These are phyloP conservation scores for Drosophila sechellia DNA, from an alignment of 1,140 invertebrate genomes.

Conservation along the genomic window DNA sequence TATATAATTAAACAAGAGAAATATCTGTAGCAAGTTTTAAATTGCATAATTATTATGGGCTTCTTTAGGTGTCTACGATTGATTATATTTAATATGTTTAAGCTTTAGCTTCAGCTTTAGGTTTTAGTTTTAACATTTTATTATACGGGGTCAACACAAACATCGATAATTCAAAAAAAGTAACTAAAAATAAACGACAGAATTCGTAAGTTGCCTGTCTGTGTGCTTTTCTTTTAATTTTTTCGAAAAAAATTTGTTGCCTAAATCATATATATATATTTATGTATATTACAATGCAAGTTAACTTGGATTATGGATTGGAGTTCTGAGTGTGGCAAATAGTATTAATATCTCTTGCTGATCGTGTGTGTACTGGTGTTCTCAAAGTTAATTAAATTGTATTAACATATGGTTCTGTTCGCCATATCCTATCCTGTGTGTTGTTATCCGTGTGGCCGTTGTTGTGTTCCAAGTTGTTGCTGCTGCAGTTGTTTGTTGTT, in stretches of 20 bases:
- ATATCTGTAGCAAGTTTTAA: slow-evolving; percentile 19
- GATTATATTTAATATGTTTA: slow-evolving; percentile 30
- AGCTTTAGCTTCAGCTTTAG: slow-evolving; percentile 9
- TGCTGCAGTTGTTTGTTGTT: slow-evolving; percentile 27
- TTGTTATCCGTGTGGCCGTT: slow-evolving; percentile 56
- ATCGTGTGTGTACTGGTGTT: slow-evolving; percentile 20
- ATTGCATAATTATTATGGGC: slow-evolving; percentile 22
- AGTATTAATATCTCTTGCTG: slow-evolving; percentile 53
- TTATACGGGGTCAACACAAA: slow-evolving; percentile 5
- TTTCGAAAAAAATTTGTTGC: slow-evolving; percentile 19
- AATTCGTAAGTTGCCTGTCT: slow-evolving; percentile 11
- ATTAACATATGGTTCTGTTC: slow-evolving; percentile 42
- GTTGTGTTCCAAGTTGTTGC: slow-evolving; percentile 36
- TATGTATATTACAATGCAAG: slow-evolving; percentile 54
- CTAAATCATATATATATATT: slow-evolving; percentile 43
- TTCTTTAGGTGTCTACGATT: slow-evolving; percentile 29
- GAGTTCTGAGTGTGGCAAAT: slow-evolving; percentile 48
- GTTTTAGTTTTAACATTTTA: slow-evolving; percentile 18
- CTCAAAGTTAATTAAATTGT: slow-evolving; percentile 33
- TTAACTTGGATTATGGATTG: slow-evolving; percentile 25
- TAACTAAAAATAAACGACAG: slow-evolving; percentile 10
- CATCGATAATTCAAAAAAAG: slow-evolving; percentile 6
- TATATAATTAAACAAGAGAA: slow-evolving; percentile 25
- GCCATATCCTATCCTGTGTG: slow-evolving; percentile 16
- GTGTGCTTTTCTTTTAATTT: slow-evolving; percentile 8